Percentiles rank a stretch among this genome's conserved stretches.
Evolutionary conservation across 1,140 invertebrate genomes (phyloP).

Genomic region (Hermetia illucens): DNA sequence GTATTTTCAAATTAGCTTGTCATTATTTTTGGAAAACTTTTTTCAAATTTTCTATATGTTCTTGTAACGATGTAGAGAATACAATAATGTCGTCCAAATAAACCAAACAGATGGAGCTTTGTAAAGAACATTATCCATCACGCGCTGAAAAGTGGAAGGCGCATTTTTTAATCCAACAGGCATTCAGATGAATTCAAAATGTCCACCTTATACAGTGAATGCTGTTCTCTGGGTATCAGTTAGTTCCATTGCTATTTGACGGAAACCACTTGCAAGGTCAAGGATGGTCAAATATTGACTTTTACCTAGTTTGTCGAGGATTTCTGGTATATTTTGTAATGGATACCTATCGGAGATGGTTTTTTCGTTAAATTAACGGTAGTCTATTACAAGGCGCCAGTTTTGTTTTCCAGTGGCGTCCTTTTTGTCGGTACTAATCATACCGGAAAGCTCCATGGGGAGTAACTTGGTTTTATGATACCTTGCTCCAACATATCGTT

Average conservation of each 20-base stretch:
- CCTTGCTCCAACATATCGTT: slow-evolving; percentile 2
- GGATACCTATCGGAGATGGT: slow-evolving; percentile 34
- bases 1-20: neutral
- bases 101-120: slow-evolving; percentile 3
- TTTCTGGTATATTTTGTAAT: slow-evolving; percentile 32
- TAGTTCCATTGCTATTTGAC: slow-evolving; percentile 28
- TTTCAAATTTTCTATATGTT: slow-evolving; percentile 2
- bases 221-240: slow-evolving; percentile 27
- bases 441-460: neutral
- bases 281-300: slow-evolving; percentile 26
- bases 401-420: slow-evolving; percentile 14
- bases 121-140: slow-evolving; percentile 10
- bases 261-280: slow-evolving; percentile 28
- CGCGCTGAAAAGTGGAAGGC: slow-evolving; percentile 19
- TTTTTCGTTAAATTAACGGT: slow-evolving; percentile 26
- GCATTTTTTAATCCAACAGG: slow-evolving; percentile 12
- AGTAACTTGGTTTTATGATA: slow-evolving; percentile 2
- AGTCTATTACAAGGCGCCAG: slow-evolving; percentile 26
- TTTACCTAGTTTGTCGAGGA: slow-evolving; percentile 25
- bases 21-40: slow-evolving; percentile 1
- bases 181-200: slow-evolving; percentile 12
- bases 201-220: slow-evolving; percentile 17
- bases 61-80: slow-evolving; percentile 9
- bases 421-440: slow-evolving; percentile 5
- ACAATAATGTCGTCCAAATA: slow-evolving; percentile 9